These are phyloP conservation scores for Drosophila formosana DNA, from an alignment of 2,888 invertebrate species.

Conservation along the genomic window DNA sequence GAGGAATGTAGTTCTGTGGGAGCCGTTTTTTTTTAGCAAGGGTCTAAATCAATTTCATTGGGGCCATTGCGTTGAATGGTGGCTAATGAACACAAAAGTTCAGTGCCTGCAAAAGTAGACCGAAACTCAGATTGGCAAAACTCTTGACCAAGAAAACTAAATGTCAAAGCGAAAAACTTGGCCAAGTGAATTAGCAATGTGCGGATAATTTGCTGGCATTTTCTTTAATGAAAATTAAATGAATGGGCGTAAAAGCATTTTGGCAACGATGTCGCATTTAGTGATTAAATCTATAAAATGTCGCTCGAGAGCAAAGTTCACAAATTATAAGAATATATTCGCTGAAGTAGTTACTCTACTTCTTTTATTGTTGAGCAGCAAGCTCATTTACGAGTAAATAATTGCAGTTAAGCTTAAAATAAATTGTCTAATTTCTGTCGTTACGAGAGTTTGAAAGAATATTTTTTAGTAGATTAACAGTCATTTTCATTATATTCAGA, in stretches of 20 bases:
- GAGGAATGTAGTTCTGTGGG: background rate
- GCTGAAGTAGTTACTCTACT: background rate
- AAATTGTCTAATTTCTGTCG: too few relatives aligned
- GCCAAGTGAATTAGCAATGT: slow-evolving; percentile 8
- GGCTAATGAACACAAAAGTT: slow-evolving; percentile 44
- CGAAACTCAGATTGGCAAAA: slow-evolving; percentile 1
- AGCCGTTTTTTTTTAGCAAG: background rate
- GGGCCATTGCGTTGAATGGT: slow-evolving; percentile 42
- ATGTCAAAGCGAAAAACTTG: slow-evolving; percentile 12
- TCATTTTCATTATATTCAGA: too few relatives aligned
- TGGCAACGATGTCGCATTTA: background rate
- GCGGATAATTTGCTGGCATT: slow-evolving; percentile 4
- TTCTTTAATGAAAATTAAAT: slow-evolving; percentile 5
- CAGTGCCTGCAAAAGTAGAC: slow-evolving; percentile 2
- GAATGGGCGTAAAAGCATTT: slow-evolving; percentile 13
- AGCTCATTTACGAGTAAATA: background rate
- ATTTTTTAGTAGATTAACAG: too few relatives aligned
- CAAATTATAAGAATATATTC: background rate
- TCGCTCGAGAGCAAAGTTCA: background rate
- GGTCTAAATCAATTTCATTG: slow-evolving; percentile 12
- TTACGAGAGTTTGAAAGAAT: too few relatives aligned
- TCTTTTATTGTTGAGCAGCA: background rate
- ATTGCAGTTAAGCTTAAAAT: background rate
- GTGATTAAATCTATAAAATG: slow-evolving; percentile 5
- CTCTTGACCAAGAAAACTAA: slow-evolving; percentile 30